Base-by-base conservation (phyloP, 2,888 invertebrate species). In the Gisinianus flammeolus region DNA sequence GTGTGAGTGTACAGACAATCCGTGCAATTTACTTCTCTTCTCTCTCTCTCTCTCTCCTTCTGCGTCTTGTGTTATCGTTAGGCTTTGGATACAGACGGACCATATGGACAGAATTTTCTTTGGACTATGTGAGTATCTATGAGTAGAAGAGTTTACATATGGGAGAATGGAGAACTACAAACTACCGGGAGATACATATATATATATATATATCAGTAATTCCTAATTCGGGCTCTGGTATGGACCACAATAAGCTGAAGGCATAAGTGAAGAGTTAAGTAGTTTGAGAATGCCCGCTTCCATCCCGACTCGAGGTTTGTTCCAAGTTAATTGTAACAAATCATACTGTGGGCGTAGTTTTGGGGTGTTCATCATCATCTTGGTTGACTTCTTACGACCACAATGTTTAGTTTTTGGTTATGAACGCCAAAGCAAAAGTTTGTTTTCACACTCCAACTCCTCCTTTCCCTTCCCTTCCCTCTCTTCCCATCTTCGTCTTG, bases 251-350 rank as follows among this genome's bases (percentile, higher is more conserved):
- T n/a, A n/a, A n/a, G n/a, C n/a, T n/a, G n/a, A n/a, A n/a, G n/a
- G n/a, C n/a, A n/a, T 33, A 67, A 16, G 33, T 30, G 67, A 19
- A 16, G 12, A 30, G 33, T 26, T 67, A 31, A 19, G 19, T 30
- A 30, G 33, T 26, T 67, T 26, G n/a, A 31, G 33, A 33, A 31
- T 33, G n/a, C 67, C 19, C 67, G 6, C 28, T 22, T n/a, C 28
- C 67, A 30, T 28, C 22, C 16, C 22, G 8, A 66, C 3, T 31
- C 8, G 62, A 35, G 62, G 35, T 33, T 73, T 73, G 73, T 73
- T 73, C 73, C 73, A 62, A 73, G 73, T 79, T 79, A 76, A 79
- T 70, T 79, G 76, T 64, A 79, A 79, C 79, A 79, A 79, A 79
- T 79, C 79, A 79, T 76, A 76, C 22, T 31, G 67, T 31, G 69